These are phyloP conservation scores for Zoanthus gigantus DNA, from an alignment of 92 coral and sea anemone species.

Conservation along the genomic window DNA sequence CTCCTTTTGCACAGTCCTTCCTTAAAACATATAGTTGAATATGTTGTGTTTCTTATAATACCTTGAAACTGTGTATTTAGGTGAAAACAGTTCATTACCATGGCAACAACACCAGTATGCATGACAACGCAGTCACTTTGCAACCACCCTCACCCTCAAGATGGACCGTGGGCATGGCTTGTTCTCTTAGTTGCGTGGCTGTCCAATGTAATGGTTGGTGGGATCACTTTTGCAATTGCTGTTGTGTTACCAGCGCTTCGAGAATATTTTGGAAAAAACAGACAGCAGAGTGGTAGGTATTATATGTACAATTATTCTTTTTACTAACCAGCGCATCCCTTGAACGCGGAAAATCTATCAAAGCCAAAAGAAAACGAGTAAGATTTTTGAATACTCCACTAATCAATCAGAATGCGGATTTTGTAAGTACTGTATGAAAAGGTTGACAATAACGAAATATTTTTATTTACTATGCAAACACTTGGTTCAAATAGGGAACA, in stretches of 20 bases:
- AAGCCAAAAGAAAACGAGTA: too few relatives aligned
- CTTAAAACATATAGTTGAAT: too few relatives aligned
- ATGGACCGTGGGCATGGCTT: slow-evolving; percentile 13
- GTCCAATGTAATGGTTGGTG: background rate
- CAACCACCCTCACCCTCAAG: background rate
- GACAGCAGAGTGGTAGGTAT: slow-evolving; percentile 9
- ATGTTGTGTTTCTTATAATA: too few relatives aligned
- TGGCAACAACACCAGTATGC: background rate
- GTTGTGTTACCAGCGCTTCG: slow-evolving; percentile 7
- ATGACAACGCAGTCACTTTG: too few relatives aligned
- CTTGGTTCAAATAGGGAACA: background rate
- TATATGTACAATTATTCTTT: background rate
- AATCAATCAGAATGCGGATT: too few relatives aligned
- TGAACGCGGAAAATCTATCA: too few relatives aligned
- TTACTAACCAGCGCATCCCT: too few relatives aligned
- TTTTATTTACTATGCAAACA: background rate
- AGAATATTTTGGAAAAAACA: background rate
- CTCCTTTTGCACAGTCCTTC: too few relatives aligned
- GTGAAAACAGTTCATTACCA: background rate
- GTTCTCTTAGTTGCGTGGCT: slow-evolving; percentile 16
- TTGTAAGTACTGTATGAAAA: too few relatives aligned
- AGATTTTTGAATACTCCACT: too few relatives aligned
- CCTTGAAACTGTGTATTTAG: too few relatives aligned
- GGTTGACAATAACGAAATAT: background rate
- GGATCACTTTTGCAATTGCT: background rate